phyloP scores from a whole-genome alignment of 2,797 vertebrate genomes.

The Denticeps clupeoides region DNA sequence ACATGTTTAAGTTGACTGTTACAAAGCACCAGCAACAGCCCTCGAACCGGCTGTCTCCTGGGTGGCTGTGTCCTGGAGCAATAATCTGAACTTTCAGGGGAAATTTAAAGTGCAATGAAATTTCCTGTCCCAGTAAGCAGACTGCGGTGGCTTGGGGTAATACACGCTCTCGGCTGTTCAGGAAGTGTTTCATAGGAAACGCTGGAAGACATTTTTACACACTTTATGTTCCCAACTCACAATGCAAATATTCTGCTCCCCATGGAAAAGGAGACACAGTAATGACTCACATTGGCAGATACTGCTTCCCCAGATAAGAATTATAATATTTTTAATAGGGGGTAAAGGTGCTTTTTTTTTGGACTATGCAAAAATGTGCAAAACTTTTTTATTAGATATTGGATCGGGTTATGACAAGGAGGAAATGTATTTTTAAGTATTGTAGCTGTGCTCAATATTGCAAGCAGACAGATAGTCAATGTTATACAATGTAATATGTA shows the following conservation, averaged over 20 bases:
- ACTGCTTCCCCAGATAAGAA: too few species aligned
- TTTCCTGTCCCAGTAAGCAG: slow-evolving; percentile 74
- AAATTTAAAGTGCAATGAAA: slow-evolving; percentile 65
- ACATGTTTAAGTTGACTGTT: too few species aligned
- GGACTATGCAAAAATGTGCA: too few species aligned
- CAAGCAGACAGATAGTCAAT: too few species aligned
- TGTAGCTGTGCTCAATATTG: too few species aligned
- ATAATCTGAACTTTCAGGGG: slow-evolving; percentile 56
- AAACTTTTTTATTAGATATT: too few species aligned
- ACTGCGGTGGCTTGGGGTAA: slow-evolving; percentile 54
- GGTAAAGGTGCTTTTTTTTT: too few species aligned
- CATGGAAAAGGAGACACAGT: slow-evolving; percentile 22
- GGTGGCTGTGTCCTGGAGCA: slow-evolving; percentile 52
- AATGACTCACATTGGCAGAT: background rate
- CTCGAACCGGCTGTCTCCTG: slow-evolving; percentile 23
- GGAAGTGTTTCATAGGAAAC: slow-evolving; percentile 45
- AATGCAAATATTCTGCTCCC: slow-evolving; percentile 29
- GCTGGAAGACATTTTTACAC: slow-evolving; percentile 3
- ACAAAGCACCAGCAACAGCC: too few species aligned
- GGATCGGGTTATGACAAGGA: too few species aligned
- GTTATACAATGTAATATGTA: too few species aligned
- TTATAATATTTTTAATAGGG: too few species aligned
- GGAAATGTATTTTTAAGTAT: too few species aligned
- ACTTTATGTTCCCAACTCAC: slow-evolving; percentile 34
- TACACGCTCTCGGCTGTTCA: slow-evolving; percentile 45